These are phyloP conservation scores for Eleginops maclovinus DNA, from an alignment of 2,113 vertebrate species.

Conservation along the genomic window DNA sequence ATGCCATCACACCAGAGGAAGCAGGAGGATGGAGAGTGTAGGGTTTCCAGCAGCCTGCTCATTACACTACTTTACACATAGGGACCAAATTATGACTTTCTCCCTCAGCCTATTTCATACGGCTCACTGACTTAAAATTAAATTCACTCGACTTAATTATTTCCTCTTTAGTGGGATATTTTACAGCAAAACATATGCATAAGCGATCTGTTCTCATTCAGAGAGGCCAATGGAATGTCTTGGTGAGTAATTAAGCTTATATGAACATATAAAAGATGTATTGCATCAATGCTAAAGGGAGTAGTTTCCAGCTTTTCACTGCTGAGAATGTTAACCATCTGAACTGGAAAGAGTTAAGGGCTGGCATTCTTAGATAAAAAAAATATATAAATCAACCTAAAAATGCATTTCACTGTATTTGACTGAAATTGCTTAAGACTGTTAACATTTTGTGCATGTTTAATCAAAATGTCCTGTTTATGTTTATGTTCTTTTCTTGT, in stretches of 20 bases:
- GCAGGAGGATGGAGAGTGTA: slow-evolving; percentile 65
- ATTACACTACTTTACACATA: slow-evolving; percentile 61
- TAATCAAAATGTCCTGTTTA: neutral
- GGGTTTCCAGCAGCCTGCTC: slow-evolving; percentile 60
- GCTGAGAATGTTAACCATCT: neutral
- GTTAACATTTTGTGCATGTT: neutral
- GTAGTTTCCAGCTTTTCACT: neutral
- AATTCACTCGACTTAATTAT: slow-evolving; percentile 56
- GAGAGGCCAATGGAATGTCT: slow-evolving; percentile 44
- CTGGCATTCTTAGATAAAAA: neutral
- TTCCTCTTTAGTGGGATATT: slow-evolving; percentile 49
- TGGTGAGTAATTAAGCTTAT: slow-evolving; percentile 53
- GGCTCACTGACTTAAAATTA: slow-evolving; percentile 66
- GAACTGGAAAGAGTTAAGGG: slow-evolving; percentile 12
- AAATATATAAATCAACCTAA: slow-evolving; percentile 11
- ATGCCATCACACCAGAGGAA: slow-evolving; percentile 78
- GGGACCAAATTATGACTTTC: slow-evolving; percentile 56
- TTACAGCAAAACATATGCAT: slow-evolving; percentile 42
- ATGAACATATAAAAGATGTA: slow-evolving; percentile 26
- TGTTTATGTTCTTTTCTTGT: neutral
- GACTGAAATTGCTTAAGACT: neutral
- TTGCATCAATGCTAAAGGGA: slow-evolving; percentile 5
- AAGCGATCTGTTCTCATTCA: slow-evolving; percentile 45
- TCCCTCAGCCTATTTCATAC: slow-evolving; percentile 40
- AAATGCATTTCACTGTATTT: neutral